phyloP scores from a whole-genome alignment of 2,888 invertebrate genomes.

The Lochmaea capreae region DNA sequence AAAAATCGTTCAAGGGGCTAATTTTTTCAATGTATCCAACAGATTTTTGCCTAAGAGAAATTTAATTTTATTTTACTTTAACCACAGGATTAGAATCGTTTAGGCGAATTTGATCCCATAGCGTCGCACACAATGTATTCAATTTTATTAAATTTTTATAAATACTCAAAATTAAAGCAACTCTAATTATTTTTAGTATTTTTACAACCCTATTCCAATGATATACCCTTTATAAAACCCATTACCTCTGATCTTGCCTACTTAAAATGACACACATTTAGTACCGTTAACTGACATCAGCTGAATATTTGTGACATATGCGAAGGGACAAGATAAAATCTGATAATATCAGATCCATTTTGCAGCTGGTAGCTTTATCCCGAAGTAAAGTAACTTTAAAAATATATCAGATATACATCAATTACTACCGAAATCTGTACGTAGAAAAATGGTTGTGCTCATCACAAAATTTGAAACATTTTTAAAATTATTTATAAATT shows the following conservation, averaged over 20 bases:
- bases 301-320: conserved; percentile 59
- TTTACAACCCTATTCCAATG: neutral
- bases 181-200: neutral
- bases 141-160: neutral
- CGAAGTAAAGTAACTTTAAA: conserved; percentile 63
- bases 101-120: neutral
- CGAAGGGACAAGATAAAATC: conserved; percentile 60
- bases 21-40: conserved; percentile 42
- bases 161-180: too few relatives aligned
- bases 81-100: conserved; percentile 41
- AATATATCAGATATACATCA: conserved; percentile 58
- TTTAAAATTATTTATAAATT: too few relatives aligned
- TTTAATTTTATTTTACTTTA: conserved; percentile 44
- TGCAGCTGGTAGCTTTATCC: conserved; percentile 61
- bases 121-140: neutral
- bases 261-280: conserved; percentile 12
- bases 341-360: conserved; percentile 60
- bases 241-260: conserved; percentile 28
- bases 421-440: conserved; percentile 27
- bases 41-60: conserved; percentile 44
- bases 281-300: conserved; percentile 38
- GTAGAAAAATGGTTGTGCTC: too few relatives aligned
- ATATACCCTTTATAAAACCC: conserved; percentile 4
- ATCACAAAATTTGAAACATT: too few relatives aligned
- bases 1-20: conserved; percentile 51